Evolutionary conservation across 2,888 invertebrate genomes (phyloP).

Genomic region (Ypsolopha scabrella): DNA sequence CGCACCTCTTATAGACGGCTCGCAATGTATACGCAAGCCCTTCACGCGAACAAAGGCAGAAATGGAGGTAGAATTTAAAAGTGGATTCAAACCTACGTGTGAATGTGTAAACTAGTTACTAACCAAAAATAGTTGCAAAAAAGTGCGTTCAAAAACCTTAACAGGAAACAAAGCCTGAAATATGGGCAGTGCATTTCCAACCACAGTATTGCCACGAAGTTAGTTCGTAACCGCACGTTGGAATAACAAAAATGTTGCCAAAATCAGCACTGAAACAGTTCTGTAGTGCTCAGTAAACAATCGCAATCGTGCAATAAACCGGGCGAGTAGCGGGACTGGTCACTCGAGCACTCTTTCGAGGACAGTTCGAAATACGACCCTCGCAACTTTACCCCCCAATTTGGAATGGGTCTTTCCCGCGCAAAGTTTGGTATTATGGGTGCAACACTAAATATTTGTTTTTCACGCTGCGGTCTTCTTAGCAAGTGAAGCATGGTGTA

Average conservation of each 20-base stretch:
- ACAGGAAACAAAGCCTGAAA: background rate
- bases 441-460: constrained; percentile 55
- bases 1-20: constrained; percentile 51
- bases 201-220: background rate
- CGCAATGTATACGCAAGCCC: constrained; percentile 46
- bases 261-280: constrained; percentile 45
- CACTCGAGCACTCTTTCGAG: constrained; percentile 41
- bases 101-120: too few species aligned
- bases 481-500: constrained; percentile 49
- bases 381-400: constrained; percentile 28
- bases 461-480: constrained; percentile 48
- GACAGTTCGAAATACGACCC: constrained; percentile 41
- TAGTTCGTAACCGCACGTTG: background rate
- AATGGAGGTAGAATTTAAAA: background rate
- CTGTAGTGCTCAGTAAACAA: constrained; percentile 56
- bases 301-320: constrained; percentile 45
- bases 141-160: too few species aligned
- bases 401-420: constrained; percentile 47
- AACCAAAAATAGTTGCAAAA: too few species aligned
- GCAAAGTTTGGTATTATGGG: constrained; percentile 50
- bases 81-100: background rate
- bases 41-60: constrained; percentile 40
- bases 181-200: background rate
- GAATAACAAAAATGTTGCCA: constrained; percentile 38
- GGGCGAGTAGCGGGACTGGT: constrained; percentile 24